Percentiles rank a stretch among this genome's conserved stretches.
Conservation (phyloP, 2,113 vertebrate genomes). For the Esox niger region DNA sequence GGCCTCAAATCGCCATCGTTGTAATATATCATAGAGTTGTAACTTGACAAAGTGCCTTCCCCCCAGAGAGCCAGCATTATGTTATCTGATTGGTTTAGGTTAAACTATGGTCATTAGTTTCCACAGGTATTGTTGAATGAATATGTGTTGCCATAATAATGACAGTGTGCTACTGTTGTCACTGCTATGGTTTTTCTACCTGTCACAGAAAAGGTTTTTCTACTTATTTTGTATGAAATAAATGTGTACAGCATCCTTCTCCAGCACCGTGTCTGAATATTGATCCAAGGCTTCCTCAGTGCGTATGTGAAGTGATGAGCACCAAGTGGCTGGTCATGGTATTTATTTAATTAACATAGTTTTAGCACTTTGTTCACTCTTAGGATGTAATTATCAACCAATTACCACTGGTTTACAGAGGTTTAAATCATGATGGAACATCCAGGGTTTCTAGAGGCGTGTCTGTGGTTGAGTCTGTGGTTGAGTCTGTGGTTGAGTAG, state of each 20-base stretch:
- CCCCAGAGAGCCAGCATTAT: slow-evolving; percentile 51
- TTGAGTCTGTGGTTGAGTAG: no score
- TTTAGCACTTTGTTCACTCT: no score
- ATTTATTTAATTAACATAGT: not conserved
- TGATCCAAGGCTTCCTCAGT: not conserved
- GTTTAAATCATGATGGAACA: no score
- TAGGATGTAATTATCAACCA: no score
- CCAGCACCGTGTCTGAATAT: not conserved
- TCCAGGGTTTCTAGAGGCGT: no score
- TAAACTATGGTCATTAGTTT: slow-evolving; percentile 15
- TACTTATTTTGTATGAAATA: slow-evolving; percentile 68
- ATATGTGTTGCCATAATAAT: no score
- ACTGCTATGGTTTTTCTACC: slow-evolving; percentile 41
- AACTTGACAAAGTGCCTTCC: slow-evolving; percentile 54
- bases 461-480: no score
- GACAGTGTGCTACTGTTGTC: slow-evolving; percentile 15
- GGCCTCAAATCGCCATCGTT: not conserved
- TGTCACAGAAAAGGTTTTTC: slow-evolving; percentile 52
- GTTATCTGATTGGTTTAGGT: slow-evolving; percentile 11
- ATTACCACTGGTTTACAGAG: no score
- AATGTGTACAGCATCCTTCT: slow-evolving; percentile 31
- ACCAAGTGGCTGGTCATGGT: not conserved
- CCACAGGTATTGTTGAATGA: not conserved
- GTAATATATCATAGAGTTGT: not conserved
- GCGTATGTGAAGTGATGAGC: not conserved